Evolutionary conservation across 2,797 vertebrate species (phyloP).

Genomic region (Scleropages formosus): DNA sequence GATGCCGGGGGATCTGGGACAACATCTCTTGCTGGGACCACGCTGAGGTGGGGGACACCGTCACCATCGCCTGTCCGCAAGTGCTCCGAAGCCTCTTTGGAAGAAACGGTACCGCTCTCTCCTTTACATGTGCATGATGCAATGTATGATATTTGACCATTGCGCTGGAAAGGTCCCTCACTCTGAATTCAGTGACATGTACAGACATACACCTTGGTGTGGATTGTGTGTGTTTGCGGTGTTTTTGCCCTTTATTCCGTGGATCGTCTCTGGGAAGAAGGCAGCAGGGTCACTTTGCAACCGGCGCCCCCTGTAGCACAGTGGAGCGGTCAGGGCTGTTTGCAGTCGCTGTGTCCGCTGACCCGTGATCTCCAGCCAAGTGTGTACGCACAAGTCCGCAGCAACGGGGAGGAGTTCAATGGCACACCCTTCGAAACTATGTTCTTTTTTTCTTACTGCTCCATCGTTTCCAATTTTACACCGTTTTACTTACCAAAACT

Average conservation of each 20-base stretch:
- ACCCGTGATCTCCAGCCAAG: neutral
- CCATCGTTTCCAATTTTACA: neutral
- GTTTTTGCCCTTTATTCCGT: neutral
- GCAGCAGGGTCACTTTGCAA: slow-evolving; percentile 2
- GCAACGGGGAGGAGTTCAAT: too few species aligned
- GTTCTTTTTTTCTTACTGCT: too few species aligned
- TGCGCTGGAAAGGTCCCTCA: too few species aligned
- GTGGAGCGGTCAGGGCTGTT: too few species aligned
- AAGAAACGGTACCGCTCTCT: slow-evolving; percentile 65
- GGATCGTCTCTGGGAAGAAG: neutral
- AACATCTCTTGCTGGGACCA: slow-evolving; percentile 83
- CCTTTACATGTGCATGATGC: neutral
- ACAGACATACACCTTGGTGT: neutral
- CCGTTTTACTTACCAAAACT: too few species aligned
- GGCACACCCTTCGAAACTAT: too few species aligned
- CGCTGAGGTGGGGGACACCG: slow-evolving; percentile 72
- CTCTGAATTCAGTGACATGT: neutral
- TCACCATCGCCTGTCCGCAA: slow-evolving; percentile 80
- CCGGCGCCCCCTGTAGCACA: slow-evolving; percentile 19
- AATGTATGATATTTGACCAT: too few species aligned
- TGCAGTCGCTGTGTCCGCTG: neutral
- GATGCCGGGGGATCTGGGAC: slow-evolving; percentile 83
- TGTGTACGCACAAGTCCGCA: neutral
- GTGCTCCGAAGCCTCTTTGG: slow-evolving; percentile 71
- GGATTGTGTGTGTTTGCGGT: too few species aligned